Base-by-base conservation (phyloP, 2,888 invertebrate genomes). In the Carterocephalus palaemon region DNA sequence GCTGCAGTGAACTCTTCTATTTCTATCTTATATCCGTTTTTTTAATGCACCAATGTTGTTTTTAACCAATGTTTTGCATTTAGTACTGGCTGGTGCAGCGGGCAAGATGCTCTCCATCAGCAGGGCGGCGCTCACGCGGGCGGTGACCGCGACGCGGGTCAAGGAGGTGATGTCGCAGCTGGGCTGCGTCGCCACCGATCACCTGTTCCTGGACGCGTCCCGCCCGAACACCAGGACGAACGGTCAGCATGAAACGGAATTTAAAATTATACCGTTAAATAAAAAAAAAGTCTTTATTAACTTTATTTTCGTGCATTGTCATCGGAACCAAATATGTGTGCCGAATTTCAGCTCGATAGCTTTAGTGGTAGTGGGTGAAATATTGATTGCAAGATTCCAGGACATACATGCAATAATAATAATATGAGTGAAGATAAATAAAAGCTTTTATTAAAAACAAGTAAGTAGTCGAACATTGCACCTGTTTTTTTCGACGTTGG, bases 121-220 rank as follows among this genome's bases (percentile, higher is more conserved):
- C 8, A 41, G 24, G 8, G 7, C 40, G 16, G 32, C 17, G 23
- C 12, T 41, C 6, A 24, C 17, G 5, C 9, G 32, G n/a, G 12
- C 17, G 17, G 32, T 51, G 23, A 51, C 43, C 3, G 40, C 43
- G 2, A 20, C 32, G 19, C 34, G 43, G 0, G 19, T 49, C 22
- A 37, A 43, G 32, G 42, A 33, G 10, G 39, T 43, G 28, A 41
- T 41, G 32, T 41, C 41, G 1, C 17, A 32, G 10, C 33, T 46
- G 3, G 6, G 40, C 3, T 39, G 46, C 6, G 16, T 51, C 13
- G 16, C 43, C 15, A 39, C 32, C 13, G 48, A 51, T 12, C 36
- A 49, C 4, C 46, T 47, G 8, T 49, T 36, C 17, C 16, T 51
- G 8, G 40, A 47, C n/a, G 47, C 37, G 17, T 46, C 46, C 2